Base-by-base conservation (phyloP, 2,797 vertebrate species). In the Micrastur ruficollis region DNA sequence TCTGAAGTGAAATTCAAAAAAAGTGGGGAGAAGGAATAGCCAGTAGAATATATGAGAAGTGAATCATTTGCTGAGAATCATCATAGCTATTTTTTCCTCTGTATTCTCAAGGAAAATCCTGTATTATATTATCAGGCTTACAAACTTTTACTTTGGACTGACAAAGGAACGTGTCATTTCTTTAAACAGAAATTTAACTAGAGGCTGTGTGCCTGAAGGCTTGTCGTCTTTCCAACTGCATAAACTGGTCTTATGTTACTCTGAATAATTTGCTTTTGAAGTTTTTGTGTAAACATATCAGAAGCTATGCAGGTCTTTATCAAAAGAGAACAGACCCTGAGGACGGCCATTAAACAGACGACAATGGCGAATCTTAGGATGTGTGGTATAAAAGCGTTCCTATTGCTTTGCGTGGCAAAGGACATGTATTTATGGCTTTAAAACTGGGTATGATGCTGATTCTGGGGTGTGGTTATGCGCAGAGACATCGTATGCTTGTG, bases 401-500 rank as follows among this genome's bases (percentile, higher is more conserved):
- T 34, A 3, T 46, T 38, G 49, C 58, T 72, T 18, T 50, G 0
- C 0, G 0, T 34, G 63, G 46, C 27, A 63, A 29, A 50, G 25
- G 40, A 23, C 12, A 1, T 7, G 4, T 52, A 13, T 65, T 94
- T 52, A 31, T 52, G 56, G 49, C 63, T 89, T 78, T 52, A 36
- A 36, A 73, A 18, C 11, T 31, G 42, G 29, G 9, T 50, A 11
- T 16, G 8, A 4, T 34, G 46, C 44, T 32, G 31, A 12, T 80
- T 58, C 59, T 65, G 46, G 25, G 29, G 2, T 56, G n/a, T 65
- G 36, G 14, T 67, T 50, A 10, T 27, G 31, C 70, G 16, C 14
- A 59, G 68, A 40, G 42, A 31, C 2, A 0, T 36, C 0, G 2
- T 46, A 21, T n/a, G 18, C 23, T 66, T 1, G 0, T 78, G 70